A percentile compares a stretch with the other conserved stretches of the same genome.
Conservation (phyloP, 2,888 invertebrate genomes). For the Euzetes globulus region DNA sequence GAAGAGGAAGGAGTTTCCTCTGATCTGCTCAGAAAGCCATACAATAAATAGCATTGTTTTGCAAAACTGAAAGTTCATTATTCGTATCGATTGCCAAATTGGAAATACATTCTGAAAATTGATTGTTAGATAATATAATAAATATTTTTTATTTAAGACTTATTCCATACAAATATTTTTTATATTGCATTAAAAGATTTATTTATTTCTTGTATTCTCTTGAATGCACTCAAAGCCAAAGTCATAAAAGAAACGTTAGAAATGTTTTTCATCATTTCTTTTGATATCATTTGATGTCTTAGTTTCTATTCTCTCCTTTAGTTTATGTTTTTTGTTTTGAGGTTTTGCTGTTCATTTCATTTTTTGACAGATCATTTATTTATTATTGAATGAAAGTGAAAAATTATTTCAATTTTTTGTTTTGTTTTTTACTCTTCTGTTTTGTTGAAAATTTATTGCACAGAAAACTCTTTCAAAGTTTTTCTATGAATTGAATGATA, state of each 20-base stretch:
- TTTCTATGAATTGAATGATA: neutral
- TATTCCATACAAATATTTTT: neutral
- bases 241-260: neutral
- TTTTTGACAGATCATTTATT: conserved; percentile 8
- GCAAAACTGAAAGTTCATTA: neutral
- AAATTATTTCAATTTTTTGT: neutral
- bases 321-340: neutral
- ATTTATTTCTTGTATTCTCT: neutral
- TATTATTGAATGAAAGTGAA: neutral
- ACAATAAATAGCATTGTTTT: neutral
- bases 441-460: neutral
- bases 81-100: no score
- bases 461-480: no score
- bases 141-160: no score
- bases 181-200: neutral
- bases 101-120: no score
- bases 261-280: neutral
- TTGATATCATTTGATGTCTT: neutral
- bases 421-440: neutral
- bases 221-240: neutral
- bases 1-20: neutral
- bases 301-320: neutral
- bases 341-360: neutral
- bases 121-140: no score
- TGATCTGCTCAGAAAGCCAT: neutral